Conservation (phyloP, 2,888 invertebrate species). For the Drosophila acutilabella region DNA sequence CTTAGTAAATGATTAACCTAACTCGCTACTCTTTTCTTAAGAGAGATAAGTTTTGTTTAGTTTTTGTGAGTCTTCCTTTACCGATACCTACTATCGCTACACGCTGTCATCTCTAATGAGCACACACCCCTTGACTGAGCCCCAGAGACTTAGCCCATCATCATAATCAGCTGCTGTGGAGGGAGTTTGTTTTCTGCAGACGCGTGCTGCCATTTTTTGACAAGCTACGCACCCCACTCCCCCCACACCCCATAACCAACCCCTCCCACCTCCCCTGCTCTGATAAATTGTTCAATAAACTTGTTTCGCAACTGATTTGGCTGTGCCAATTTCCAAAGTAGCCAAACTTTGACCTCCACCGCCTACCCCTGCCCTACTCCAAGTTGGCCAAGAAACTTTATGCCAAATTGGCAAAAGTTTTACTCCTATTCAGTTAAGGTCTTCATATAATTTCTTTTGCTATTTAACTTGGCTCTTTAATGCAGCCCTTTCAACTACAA, state of each 20-base stretch:
- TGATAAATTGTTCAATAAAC: conserved; percentile 76
- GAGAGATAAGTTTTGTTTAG: no score
- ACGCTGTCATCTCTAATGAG: conserved; percentile 4
- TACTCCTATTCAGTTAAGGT: not conserved
- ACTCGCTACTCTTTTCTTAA: no score
- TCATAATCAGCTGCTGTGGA: conserved; percentile 27
- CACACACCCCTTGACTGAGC: conserved; percentile 12
- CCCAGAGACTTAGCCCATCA: conserved; percentile 32
- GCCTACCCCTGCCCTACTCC: not conserved
- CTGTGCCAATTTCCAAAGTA: conserved; percentile 58
- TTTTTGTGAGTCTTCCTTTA: not conserved
- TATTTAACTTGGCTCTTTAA: conserved; percentile 45
- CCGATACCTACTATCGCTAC: not conserved
- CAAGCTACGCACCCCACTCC: conserved; percentile 33
- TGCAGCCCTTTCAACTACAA: conserved; percentile 25
- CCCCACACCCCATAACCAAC: not conserved
- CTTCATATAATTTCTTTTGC: conserved; percentile 44
- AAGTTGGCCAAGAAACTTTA: conserved; percentile 47
- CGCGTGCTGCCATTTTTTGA: conserved; percentile 65
- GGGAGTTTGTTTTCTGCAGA: conserved; percentile 24
- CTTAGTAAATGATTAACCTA: no score
- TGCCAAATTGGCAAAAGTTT: conserved; percentile 43
- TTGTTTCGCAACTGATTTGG: conserved; percentile 76
- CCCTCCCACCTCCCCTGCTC: conserved; percentile 15
- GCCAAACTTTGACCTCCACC: conserved; percentile 41